Evolutionary conservation across 1,140 invertebrate species (phyloP).

Genomic region (Drosophila lowei): DNA sequence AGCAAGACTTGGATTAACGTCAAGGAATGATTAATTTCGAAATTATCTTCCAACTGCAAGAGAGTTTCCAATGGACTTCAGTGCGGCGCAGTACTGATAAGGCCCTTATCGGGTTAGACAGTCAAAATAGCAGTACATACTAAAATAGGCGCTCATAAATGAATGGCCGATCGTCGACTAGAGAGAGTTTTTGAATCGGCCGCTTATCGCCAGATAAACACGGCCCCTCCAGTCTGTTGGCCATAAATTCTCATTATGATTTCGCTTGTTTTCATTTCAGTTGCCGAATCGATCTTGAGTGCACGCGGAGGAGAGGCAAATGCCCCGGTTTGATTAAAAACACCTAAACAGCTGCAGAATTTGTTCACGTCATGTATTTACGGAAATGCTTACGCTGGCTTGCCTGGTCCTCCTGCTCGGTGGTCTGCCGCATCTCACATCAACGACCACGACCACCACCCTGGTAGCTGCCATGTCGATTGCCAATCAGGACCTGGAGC

Average conservation of each 20-base stretch:
- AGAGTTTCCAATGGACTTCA: not conserved
- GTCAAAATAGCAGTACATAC: not conserved
- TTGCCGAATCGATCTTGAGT: constrained; percentile 14
- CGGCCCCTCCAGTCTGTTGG: constrained; percentile 17
- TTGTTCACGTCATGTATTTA: constrained; percentile 44
- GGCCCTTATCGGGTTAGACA: constrained; percentile 18
- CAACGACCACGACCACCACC: constrained; percentile 72
- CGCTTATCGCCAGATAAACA: constrained; percentile 38
- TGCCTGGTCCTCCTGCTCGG: constrained; percentile 60
- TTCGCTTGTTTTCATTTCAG: constrained; percentile 43
- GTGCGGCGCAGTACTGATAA: constrained; percentile 24
- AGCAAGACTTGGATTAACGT: not conserved
- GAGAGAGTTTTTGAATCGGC: not conserved
- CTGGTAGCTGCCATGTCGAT: constrained; percentile 78
- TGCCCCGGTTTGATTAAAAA: constrained; percentile 19
- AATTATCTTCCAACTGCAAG: not conserved
- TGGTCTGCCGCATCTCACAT: constrained; percentile 65
- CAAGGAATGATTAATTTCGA: too few species aligned
- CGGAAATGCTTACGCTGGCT: constrained; percentile 59
- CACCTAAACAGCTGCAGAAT: not conserved
- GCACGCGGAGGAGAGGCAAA: constrained; percentile 2
- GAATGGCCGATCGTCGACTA: not conserved
- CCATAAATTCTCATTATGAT: not conserved
- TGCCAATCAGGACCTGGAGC: constrained; percentile 77
- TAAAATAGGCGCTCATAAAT: constrained; percentile 13